phyloP scores from a whole-genome alignment of 2,797 vertebrate genomes.

The Botia kubotai region DNA sequence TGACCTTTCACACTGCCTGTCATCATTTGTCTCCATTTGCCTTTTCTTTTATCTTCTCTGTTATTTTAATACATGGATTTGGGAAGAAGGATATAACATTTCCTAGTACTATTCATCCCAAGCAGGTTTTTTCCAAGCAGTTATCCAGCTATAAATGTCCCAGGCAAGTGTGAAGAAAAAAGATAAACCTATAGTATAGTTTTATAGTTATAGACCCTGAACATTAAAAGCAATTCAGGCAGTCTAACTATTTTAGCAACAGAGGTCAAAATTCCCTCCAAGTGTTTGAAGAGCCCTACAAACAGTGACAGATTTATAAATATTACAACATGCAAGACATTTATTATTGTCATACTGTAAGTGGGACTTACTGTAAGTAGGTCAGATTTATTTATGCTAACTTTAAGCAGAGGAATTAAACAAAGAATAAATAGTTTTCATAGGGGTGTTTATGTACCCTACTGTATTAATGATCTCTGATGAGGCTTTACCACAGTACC shows the following conservation, averaged over 20 bases:
- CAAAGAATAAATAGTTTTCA: neutral
- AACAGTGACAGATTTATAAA: neutral
- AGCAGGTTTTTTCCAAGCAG: neutral
- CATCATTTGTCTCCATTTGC: neutral
- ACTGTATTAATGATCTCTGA: conserved; percentile 19
- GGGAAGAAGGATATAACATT: neutral
- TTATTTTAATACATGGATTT: neutral
- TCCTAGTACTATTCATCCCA: neutral
- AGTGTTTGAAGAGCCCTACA: neutral
- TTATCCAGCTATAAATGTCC: neutral
- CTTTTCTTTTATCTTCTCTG: neutral
- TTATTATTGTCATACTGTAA: neutral
- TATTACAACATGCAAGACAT: neutral
- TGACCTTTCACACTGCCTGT: conserved; percentile 14
- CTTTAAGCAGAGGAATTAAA: conserved; percentile 1
- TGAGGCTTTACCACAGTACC: conserved; percentile 24
- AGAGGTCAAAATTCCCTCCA: neutral
- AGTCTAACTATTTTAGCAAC: neutral
- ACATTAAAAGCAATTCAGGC: neutral
- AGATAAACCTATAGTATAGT: neutral
- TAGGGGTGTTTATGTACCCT: neutral
- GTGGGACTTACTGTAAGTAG: neutral
- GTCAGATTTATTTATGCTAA: neutral
- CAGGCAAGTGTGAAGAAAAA: neutral
- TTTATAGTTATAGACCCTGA: neutral